phyloP scores from a whole-genome alignment of 2,797 vertebrate genomes.

The Limnodromus scolopaceus region DNA sequence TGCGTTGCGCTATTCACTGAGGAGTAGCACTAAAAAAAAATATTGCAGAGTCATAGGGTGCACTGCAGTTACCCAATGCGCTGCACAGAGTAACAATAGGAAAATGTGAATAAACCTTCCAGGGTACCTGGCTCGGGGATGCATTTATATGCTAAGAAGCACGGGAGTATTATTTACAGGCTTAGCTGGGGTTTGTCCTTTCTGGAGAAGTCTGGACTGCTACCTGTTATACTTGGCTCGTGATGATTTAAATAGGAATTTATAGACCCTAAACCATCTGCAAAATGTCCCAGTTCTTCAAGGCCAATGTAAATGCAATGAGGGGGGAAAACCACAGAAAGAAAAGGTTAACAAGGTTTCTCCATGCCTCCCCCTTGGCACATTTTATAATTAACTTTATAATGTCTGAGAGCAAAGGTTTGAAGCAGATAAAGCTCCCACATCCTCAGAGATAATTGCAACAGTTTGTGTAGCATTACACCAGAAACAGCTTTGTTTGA shows the following conservation, averaged over 20 bases:
- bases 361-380: neutral
- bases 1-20: conserved; percentile 13
- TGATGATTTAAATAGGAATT: conserved; percentile 69
- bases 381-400: conserved; percentile 24
- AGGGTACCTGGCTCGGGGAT: neutral
- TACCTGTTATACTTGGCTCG: conserved; percentile 75
- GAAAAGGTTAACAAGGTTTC: conserved; percentile 57
- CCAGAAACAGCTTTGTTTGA: neutral
- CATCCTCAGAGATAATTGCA: conserved; percentile 3
- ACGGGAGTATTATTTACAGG: conserved; percentile 65
- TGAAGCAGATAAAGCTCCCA: neutral
- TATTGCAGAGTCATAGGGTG: neutral
- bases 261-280: conserved; percentile 72
- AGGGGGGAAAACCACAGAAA: conserved; percentile 29
- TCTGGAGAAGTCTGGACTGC: conserved; percentile 74
- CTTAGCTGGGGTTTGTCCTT: conserved; percentile 69
- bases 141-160: conserved; percentile 56
- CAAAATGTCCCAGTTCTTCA: conserved; percentile 64
- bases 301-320: conserved; percentile 64
- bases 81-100: conserved; percentile 39
- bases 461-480: neutral
- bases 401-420: neutral
- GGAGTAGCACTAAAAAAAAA: neutral
- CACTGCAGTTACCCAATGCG: neutral
- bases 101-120: conserved; percentile 21